phyloP scores from a whole-genome alignment of 2,113 vertebrate species.

The Phasianus colchicus region DNA sequence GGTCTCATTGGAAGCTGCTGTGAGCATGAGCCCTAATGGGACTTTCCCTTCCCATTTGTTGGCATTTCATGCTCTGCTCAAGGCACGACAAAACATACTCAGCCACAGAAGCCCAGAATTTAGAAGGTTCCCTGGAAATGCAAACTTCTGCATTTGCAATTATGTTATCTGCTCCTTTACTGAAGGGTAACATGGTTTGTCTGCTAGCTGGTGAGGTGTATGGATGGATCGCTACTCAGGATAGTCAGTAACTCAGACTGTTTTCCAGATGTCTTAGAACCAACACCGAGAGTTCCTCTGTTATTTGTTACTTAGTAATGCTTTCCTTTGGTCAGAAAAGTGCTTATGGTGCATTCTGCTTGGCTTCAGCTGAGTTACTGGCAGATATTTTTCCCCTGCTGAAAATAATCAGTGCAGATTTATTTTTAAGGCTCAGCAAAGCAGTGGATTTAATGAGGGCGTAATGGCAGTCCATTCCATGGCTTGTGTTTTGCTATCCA shows the following conservation, averaged over 20 bases:
- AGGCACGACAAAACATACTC: background rate
- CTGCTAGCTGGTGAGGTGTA: background rate
- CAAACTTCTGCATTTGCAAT: background rate
- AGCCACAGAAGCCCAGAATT: background rate
- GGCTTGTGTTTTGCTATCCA: background rate
- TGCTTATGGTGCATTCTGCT: background rate
- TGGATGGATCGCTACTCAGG: background rate
- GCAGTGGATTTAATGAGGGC: background rate
- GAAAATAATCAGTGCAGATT: background rate
- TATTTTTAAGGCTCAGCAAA: background rate
- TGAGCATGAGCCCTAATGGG: background rate
- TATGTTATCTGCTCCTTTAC: background rate
- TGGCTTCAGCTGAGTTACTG: background rate
- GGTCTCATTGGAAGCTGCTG: background rate
- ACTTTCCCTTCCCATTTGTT: rapidly evolving
- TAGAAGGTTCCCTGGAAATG: background rate
- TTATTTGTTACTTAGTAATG: background rate
- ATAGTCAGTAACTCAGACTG: no score
- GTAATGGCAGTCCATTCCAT: background rate
- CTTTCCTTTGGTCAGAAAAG: background rate
- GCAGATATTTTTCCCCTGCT: background rate
- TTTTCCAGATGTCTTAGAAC: background rate
- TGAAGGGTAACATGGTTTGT: background rate
- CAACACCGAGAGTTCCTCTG: background rate
- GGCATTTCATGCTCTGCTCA: background rate